These are phyloP conservation scores for Drosophila colorata DNA, from an alignment of 2,888 invertebrate species.

Conservation along the genomic window DNA sequence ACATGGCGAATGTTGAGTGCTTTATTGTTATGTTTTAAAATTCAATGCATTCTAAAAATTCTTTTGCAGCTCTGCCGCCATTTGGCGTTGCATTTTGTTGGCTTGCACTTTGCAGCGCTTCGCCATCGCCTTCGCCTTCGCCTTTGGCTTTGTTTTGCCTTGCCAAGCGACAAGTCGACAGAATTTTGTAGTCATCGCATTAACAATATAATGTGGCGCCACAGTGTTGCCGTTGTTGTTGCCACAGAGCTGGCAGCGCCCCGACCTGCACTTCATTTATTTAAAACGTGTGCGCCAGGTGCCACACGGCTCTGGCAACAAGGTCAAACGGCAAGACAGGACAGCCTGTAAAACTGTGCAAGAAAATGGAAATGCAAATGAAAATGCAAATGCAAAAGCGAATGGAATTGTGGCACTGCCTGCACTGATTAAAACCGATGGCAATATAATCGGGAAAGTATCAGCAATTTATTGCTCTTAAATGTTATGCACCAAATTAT, in stretches of 20 bases:
- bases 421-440: constrained; percentile 58
- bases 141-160: background rate
- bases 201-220: constrained; percentile 69
- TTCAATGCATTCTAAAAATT: constrained; percentile 83
- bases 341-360: constrained; percentile 13
- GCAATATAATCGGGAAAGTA: constrained; percentile 22
- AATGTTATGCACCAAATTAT: background rate
- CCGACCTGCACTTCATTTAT: constrained; percentile 64
- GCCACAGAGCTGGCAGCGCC: constrained; percentile 6
- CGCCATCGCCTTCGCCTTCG: too few species aligned
- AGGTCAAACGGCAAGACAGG: constrained; percentile 50
- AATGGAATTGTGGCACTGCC: constrained; percentile 49
- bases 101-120: constrained; percentile 45
- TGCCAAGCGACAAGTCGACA: constrained; percentile 68
- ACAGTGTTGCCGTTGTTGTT: constrained; percentile 35
- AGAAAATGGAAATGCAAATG: constrained; percentile 30
- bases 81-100: constrained; percentile 58
- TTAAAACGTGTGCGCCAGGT: constrained; percentile 56
- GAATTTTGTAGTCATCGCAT: constrained; percentile 63
- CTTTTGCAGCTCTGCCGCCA: constrained; percentile 28
- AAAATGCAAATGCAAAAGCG: constrained; percentile 40
- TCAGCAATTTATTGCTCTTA: constrained; percentile 18
- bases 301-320: constrained; percentile 40
- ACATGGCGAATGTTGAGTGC: constrained; percentile 79
- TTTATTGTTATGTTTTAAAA: constrained; percentile 84